Evolutionary conservation across 2,113 vertebrate genomes (phyloP).

Genomic region (Scolopax mira): DNA sequence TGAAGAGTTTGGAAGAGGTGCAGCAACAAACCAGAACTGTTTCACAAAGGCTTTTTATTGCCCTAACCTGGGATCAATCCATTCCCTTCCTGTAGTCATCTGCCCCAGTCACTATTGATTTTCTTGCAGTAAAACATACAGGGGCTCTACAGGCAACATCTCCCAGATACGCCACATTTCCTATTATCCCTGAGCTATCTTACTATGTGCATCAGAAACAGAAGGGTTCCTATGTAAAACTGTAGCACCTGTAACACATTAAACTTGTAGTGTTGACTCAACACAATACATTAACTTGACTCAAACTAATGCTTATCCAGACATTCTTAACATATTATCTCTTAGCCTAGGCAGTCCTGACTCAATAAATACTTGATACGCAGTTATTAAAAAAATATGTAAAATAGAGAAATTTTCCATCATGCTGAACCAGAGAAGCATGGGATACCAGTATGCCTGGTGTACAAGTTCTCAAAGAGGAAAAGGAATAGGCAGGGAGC

Average conservation of each 20-base stretch:
- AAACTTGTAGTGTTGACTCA: no score
- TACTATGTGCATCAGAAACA: accelerated
- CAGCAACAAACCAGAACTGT: neutral
- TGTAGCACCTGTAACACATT: neutral
- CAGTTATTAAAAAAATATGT: neutral
- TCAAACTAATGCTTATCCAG: neutral
- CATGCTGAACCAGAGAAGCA: neutral
- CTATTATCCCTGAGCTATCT: neutral
- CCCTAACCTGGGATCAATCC: neutral
- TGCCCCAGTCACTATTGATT: neutral
- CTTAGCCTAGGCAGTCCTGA: neutral
- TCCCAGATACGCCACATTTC: neutral
- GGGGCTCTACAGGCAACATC: neutral
- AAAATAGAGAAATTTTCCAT: neutral
- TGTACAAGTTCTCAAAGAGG: neutral
- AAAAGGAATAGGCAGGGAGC: neutral
- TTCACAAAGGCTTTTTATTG: neutral
- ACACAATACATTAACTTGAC: neutral
- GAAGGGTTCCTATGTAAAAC: neutral
- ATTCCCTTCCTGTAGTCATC: neutral
- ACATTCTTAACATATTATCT: neutral
- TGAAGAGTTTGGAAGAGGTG: neutral
- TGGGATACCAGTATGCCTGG: no score
- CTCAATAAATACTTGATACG: neutral
- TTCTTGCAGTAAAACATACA: neutral